Conservation (phyloP, 1,140 invertebrate species). For the Aphelenchoides avenae region DNA sequence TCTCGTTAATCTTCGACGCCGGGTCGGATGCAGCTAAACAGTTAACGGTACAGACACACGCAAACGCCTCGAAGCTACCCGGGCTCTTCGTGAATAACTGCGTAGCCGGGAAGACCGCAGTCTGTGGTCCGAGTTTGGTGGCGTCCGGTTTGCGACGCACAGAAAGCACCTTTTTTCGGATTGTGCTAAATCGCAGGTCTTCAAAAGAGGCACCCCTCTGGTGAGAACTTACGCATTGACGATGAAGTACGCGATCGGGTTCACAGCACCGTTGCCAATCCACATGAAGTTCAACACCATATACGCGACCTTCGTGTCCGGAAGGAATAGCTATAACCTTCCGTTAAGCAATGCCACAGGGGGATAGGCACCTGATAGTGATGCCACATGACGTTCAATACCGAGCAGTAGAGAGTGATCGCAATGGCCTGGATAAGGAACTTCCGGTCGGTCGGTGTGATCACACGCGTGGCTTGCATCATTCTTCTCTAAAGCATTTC, state of each 20-base stretch:
- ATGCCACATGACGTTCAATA: slow-evolving; percentile 49
- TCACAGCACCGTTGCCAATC: slow-evolving; percentile 46
- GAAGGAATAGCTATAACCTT: slow-evolving; percentile 33
- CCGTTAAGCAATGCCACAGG: neutral
- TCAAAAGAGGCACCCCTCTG: too few species aligned
- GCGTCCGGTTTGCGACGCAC: too few species aligned
- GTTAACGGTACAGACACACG: too few species aligned
- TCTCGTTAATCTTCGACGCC: too few species aligned
- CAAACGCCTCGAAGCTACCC: too few species aligned
- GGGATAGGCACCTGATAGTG: slow-evolving; percentile 33
- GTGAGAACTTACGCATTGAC: slow-evolving; percentile 45
- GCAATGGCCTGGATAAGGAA: slow-evolving; percentile 44
- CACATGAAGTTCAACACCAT: slow-evolving; percentile 48
- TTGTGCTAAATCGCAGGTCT: too few species aligned
- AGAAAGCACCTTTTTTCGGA: too few species aligned
- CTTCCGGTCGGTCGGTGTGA: slow-evolving; percentile 29
- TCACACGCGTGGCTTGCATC: neutral
- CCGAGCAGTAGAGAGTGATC: slow-evolving; percentile 44
- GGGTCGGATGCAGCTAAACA: too few species aligned
- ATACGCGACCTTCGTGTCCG: slow-evolving; percentile 34
- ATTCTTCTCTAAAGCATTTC: too few species aligned
- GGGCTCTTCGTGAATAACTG: too few species aligned
- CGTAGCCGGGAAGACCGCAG: too few species aligned
- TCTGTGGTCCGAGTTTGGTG: too few species aligned
- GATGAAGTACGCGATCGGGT: slow-evolving; percentile 47